Percentiles rank a stretch among this genome's conserved stretches.
Conservation (phyloP, 1,140 invertebrate species). For the Megalopta genalis region DNA sequence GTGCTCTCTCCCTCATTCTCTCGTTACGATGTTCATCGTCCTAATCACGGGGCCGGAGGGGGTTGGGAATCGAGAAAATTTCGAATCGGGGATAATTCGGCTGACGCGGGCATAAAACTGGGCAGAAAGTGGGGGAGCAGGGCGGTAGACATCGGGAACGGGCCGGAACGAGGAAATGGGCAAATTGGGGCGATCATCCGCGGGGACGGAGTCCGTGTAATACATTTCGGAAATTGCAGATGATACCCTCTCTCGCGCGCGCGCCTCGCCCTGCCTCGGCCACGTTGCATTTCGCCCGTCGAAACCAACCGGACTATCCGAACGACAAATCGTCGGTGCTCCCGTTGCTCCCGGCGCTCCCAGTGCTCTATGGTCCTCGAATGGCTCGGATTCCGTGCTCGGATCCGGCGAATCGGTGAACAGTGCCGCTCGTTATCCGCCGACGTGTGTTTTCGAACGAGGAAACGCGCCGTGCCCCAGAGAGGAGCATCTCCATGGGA, state of each 20-base stretch:
- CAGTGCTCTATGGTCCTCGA: constrained; percentile 30
- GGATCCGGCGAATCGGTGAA: constrained; percentile 30
- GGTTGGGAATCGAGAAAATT: constrained; percentile 33
- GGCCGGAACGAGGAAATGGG: constrained; percentile 31
- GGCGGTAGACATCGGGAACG: background rate
- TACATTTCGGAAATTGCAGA: constrained; percentile 67
- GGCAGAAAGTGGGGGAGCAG: too few species aligned
- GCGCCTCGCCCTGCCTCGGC: constrained; percentile 1
- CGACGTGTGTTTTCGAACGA: constrained; percentile 21
- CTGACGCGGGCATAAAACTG: constrained; percentile 14
- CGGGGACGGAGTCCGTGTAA: constrained; percentile 53
- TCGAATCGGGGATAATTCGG: constrained; percentile 7
- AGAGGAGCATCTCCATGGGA: background rate
- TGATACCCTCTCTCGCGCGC: constrained; percentile 32
- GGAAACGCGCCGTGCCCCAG: background rate
- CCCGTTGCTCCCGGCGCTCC: too few species aligned
- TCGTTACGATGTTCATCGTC: constrained; percentile 28
- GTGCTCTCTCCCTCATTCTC: background rate
- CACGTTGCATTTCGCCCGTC: constrained; percentile 51
- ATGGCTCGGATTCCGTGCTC: constrained; percentile 52
- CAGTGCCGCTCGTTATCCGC: constrained; percentile 26
- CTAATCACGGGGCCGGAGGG: constrained; percentile 20
- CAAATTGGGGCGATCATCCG: constrained; percentile 56
- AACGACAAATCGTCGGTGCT: constrained; percentile 59
- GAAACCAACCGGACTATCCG: constrained; percentile 45